These are phyloP conservation scores for Eidolon helvum DNA, from an alignment of 2,113 vertebrate species.

Conservation along the genomic window DNA sequence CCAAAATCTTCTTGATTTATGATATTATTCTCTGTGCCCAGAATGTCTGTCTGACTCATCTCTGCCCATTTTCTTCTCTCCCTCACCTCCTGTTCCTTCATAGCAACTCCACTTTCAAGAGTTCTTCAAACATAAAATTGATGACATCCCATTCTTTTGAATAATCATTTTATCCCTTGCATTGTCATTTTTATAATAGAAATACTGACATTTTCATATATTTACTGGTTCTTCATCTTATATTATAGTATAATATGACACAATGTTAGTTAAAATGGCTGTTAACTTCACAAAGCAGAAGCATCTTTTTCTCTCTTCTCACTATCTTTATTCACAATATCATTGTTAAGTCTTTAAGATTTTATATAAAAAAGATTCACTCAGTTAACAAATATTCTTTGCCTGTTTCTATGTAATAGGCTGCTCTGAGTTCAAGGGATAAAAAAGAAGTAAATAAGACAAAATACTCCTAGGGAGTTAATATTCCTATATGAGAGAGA, in stretches of 20 bases:
- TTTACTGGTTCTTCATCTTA: not conserved
- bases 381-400: constrained; percentile 40
- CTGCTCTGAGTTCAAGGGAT: not conserved
- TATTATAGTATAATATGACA: not conserved
- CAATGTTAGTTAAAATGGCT: not conserved
- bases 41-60: not conserved
- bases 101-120: not conserved
- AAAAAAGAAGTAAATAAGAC: not conserved
- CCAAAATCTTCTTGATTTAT: not conserved
- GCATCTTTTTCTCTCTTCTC: constrained; percentile 20
- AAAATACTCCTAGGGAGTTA: not conserved
- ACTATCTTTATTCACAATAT: not conserved
- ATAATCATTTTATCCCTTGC: not conserved
- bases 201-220: not conserved
- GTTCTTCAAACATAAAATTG: not conserved
- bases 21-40: not conserved
- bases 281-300: not conserved
- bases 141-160: not conserved
- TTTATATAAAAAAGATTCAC: constrained; percentile 24
- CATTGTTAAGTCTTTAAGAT: not conserved
- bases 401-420: not conserved
- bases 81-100: not conserved
- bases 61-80: not conserved
- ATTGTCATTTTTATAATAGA: constrained; percentile 7
- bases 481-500: not conserved